Evolutionary conservation across 2,113 vertebrate species (phyloP), one percentile per base, ranked within the genome.

Genomic region (Nothocercus nigrocapillus): DNA sequence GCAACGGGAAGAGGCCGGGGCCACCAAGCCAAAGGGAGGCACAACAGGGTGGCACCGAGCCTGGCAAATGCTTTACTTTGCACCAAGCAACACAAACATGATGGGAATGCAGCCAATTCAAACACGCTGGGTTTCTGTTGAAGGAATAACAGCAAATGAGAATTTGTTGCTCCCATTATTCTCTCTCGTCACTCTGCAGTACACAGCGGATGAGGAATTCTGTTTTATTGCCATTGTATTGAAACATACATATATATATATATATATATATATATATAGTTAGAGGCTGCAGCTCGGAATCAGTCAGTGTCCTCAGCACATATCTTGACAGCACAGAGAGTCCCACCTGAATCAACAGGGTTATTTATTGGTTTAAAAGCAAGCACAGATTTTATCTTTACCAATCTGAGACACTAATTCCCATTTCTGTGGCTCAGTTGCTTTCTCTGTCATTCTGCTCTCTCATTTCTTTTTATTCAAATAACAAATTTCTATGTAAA

Each of bases 331-430:
- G 61, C 13, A 49, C 74, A 75, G 92, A 86, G 44, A 91, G 51
- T n/a, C 62, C 32, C 73, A 47, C 61, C 18, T 30, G 77, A 75
- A 73, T 69, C 88, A 87, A 72, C n/a, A 87, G 58, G n/a, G 85
- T 73, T 92, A 73, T 94, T 92, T 89, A 88, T 40, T n/a, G 78
- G 76, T 54, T 51, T 21, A 63, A 77, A 89, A 58, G 49, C 44
- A 88, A 51, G 27, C 34, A 69, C 14, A 54, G 38, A 28, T 82
- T 91, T 70, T 30, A 42, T 49, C 30, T 66, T 84, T 66, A 82
- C 27, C 67, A 69, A 76, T 68, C 82, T 9, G 49, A 85, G 59
- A 73, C 27, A 45, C 44, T 27, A 54, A 85, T 80, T 90, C 25
- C n/a, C 3, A 40, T 84, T 88, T 69, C 72, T 42, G n/a, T 74